Evolutionary conservation across 2,888 invertebrate genomes (phyloP).

Genomic region (Morinoia aosen): DNA sequence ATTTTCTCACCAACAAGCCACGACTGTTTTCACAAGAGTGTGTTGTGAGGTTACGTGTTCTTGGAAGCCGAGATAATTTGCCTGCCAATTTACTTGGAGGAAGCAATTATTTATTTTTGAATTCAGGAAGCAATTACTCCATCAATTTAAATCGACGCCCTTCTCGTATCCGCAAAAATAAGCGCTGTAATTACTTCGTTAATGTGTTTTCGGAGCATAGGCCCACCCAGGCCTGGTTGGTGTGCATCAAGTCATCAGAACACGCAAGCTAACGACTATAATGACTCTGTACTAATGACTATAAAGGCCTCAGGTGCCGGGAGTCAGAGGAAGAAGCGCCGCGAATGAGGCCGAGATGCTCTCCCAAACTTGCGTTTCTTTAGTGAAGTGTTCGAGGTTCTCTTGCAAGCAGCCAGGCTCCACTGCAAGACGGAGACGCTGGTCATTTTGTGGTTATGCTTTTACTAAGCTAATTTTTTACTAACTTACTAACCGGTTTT

Average conservation of each 20-base stretch:
- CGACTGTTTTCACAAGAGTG: not conserved
- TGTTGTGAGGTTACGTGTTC: not conserved
- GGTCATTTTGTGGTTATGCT: not conserved
- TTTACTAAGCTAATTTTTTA: too few species aligned
- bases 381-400: not conserved
- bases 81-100: not conserved
- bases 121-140: not conserved
- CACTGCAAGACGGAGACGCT: not conserved
- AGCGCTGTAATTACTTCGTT: not conserved
- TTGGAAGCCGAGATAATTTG: not conserved
- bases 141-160: not conserved
- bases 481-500: too few species aligned
- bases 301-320: not conserved
- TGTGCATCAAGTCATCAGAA: not conserved
- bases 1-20: not conserved
- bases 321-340: not conserved
- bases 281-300: not conserved
- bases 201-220: not conserved
- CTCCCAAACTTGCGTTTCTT: not conserved
- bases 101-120: not conserved
- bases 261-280: not conserved
- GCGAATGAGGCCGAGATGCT: not conserved
- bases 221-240: not conserved
- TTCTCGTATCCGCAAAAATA: not conserved
- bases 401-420: not conserved